These are phyloP conservation scores for Upupa epops DNA, from an alignment of 2,113 vertebrate species.

Conservation along the genomic window DNA sequence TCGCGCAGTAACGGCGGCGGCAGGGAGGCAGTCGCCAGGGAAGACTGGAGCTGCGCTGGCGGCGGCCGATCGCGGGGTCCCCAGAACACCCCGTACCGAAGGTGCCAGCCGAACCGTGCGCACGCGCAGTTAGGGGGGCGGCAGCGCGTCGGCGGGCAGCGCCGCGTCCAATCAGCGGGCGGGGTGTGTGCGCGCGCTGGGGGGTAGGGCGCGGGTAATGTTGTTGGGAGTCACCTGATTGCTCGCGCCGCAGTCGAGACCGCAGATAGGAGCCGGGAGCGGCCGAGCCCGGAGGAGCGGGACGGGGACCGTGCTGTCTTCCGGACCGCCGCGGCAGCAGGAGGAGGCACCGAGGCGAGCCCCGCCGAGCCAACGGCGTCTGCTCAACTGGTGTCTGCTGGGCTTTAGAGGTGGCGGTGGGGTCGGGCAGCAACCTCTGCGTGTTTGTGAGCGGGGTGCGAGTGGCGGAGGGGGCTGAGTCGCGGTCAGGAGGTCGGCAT, in stretches of 20 bases:
- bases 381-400: too few species aligned
- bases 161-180: neutral
- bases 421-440: neutral
- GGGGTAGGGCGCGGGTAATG: neutral
- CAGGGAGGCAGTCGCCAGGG: too few species aligned
- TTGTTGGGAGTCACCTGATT: slow-evolving; percentile 25
- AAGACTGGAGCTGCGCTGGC: rapidly evolving
- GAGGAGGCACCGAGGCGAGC: neutral
- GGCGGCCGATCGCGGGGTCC: rapidly evolving
- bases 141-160: neutral
- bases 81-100: too few species aligned
- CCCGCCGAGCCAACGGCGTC: rapidly evolving
- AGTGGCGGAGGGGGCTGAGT: neutral
- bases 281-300: neutral
- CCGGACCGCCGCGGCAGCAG: neutral
- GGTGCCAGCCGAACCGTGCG: neutral
- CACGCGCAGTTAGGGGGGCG: neutral
- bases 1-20: too few species aligned
- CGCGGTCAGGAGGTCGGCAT: neutral
- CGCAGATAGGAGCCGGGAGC: neutral
- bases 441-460: too few species aligned
- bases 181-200: neutral
- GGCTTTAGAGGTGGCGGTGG: neutral
- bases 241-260: neutral
- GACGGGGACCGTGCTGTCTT: neutral